Base-by-base conservation (phyloP, 2,888 invertebrate species). In the Sicus ferrugineus region DNA sequence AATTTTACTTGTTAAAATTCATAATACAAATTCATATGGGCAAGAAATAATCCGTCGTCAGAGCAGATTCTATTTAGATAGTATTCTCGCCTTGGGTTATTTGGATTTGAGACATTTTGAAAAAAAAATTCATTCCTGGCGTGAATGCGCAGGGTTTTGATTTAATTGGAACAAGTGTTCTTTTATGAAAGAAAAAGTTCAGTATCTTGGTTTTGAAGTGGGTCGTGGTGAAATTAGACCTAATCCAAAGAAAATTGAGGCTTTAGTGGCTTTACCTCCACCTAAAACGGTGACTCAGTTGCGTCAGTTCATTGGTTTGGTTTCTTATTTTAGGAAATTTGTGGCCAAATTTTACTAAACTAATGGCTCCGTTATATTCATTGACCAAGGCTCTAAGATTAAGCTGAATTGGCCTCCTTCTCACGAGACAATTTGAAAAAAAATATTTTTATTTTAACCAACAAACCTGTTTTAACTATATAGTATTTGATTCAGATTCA, bases 141-240 rank as follows among this genome's bases (percentile, higher is more conserved):
- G n/a, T n/a, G n/a, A n/a, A n/a, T n/a, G n/a, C n/a, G n/a, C n/a
- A 59, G 4, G 73, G 70, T 62, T 73, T 69, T 30, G 64, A 31
- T 58, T 56, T 69, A 30, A 61, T 59, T 66, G 9, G 61, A 56
- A 19, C 11, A 63, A 62, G 31, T 68, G 68, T 46, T 52, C 63
- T 52, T 69, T 69, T 34, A 48, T 69, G 1, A 69, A 69, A 62
- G 19, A 50, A 14, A 61, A 38, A 14, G 67, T 58, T 9, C 34
- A 30, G 4, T 65, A 65, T 65, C 31, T 65, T 1, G 54, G 65
- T 9, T 65, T 34, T 52, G 65, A 65, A 34, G 52, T 65, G 19
- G 19, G 19, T n/a, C 31, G n/a, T 19, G 30, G 65, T 19, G 52
- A 65, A 65, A 52, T 65, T 9, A 16, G 34, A 54, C 65, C 54